Conservation (phyloP, 2,888 invertebrate genomes). For the Hemistola chrysoprasaria region DNA sequence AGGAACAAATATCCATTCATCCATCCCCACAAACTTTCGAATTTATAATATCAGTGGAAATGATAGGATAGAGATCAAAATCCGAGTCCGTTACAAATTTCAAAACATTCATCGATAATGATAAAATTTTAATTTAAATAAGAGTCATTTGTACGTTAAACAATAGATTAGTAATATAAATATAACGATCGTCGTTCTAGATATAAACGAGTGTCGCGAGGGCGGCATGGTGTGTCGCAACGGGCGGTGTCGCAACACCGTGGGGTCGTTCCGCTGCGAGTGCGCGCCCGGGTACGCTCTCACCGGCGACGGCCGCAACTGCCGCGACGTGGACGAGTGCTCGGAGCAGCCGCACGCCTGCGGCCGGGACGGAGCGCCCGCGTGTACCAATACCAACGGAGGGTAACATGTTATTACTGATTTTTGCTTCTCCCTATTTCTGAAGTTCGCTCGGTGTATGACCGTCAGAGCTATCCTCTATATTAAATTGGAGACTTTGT, state of each 20-base stretch:
- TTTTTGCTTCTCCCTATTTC: background rate
- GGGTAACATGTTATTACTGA: constrained; percentile 42
- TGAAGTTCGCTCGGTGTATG: constrained; percentile 1
- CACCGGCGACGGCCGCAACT: constrained; percentile 88
- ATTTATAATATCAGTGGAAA: too few species aligned
- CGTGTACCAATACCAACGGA: constrained; percentile 73
- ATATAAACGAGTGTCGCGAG: constrained; percentile 92
- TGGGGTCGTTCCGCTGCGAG: constrained; percentile 91
- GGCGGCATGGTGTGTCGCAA: constrained; percentile 93
- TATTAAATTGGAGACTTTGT: too few species aligned
- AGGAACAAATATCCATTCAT: too few species aligned
- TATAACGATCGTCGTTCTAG: constrained; percentile 55
- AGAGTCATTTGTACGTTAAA: too few species aligned
- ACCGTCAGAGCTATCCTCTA: too few species aligned
- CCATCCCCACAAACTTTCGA: too few species aligned
- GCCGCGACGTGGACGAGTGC: constrained; percentile 91
- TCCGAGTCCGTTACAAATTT: too few species aligned
- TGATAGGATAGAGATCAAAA: too few species aligned
- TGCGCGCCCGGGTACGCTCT: constrained; percentile 91
- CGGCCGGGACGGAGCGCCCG: constrained; percentile 61
- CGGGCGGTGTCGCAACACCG: constrained; percentile 90
- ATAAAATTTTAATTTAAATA: too few species aligned
- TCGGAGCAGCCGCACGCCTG: constrained; percentile 76
- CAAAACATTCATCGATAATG: too few species aligned
- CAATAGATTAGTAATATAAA: too few species aligned